Conservation (phyloP, 2,888 invertebrate species). For the Stegana nigrithorax region DNA sequence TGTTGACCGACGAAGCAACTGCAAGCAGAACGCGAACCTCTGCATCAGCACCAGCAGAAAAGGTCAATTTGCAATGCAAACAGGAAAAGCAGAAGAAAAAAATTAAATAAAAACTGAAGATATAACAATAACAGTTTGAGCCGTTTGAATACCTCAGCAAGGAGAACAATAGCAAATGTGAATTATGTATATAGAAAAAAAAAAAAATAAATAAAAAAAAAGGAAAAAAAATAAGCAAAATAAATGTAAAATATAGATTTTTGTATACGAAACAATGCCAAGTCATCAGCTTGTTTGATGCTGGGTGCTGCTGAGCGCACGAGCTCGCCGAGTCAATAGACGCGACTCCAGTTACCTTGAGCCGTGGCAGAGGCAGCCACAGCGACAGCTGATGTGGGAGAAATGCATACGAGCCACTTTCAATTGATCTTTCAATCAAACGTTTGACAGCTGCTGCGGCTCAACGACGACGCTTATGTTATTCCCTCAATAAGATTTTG, state of each 20-base stretch:
- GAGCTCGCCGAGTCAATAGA: conserved; percentile 7
- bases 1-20: conserved; percentile 35
- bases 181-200: conserved; percentile 27
- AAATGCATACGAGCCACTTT: conserved; percentile 19
- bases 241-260: no score
- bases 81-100: conserved; percentile 37
- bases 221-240: not conserved
- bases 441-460: conserved; percentile 32
- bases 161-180: conserved; percentile 12
- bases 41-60: conserved; percentile 16
- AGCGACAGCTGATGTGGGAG: conserved; percentile 16
- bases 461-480: no score
- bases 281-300: conserved; percentile 43
- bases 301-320: conserved; percentile 31
- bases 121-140: conserved; percentile 9
- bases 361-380: not conserved
- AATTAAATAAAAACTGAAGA: no score
- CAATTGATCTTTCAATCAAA: conserved; percentile 54
- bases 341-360: conserved; percentile 25
- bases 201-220: conserved; percentile 13
- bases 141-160: not conserved
- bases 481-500: no score
- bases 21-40: no score
- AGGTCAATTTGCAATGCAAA: conserved; percentile 20
- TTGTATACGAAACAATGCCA: conserved; percentile 42